phyloP scores from a whole-genome alignment of 2,797 vertebrate species.

The Peromyscus nudipes region DNA sequence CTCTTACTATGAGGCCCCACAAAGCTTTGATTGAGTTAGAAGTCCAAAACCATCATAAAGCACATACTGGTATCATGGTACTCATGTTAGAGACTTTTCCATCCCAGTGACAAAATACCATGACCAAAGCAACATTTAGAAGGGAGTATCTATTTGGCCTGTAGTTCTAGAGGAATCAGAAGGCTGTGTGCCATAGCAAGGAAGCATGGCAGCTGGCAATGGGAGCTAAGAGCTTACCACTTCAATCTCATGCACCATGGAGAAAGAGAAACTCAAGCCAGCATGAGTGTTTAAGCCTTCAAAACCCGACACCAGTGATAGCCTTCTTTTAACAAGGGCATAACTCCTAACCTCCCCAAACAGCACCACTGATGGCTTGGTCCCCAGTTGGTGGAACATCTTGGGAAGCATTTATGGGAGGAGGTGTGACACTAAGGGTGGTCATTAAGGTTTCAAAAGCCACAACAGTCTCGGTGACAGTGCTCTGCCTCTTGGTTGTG shows the following conservation, averaged over 20 bases:
- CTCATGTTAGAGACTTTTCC: background rate
- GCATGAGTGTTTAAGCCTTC: background rate
- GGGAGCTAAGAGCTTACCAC: no score
- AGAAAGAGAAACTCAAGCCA: background rate
- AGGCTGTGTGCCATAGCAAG: no score
- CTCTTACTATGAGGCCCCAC: constrained; percentile 63
- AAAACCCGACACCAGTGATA: background rate
- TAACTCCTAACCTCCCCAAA: no score
- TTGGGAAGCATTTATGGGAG: background rate
- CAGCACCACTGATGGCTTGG: no score
- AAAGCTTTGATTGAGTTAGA: no score
- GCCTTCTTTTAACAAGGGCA: no score
- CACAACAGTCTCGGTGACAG: background rate
- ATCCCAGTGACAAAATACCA: background rate
- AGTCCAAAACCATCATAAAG: no score
- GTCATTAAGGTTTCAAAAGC: background rate
- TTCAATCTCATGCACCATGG: no score
- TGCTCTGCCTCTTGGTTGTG: background rate
- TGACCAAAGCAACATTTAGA: no score
- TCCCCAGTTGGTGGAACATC: background rate
- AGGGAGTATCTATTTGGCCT: no score
- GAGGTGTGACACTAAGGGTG: background rate
- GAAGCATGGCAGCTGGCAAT: no score
- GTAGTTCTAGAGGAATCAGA: no score
- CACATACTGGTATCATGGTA: background rate